Conservation (phyloP, 2,797 vertebrate species). For the Vultur gryphus region DNA sequence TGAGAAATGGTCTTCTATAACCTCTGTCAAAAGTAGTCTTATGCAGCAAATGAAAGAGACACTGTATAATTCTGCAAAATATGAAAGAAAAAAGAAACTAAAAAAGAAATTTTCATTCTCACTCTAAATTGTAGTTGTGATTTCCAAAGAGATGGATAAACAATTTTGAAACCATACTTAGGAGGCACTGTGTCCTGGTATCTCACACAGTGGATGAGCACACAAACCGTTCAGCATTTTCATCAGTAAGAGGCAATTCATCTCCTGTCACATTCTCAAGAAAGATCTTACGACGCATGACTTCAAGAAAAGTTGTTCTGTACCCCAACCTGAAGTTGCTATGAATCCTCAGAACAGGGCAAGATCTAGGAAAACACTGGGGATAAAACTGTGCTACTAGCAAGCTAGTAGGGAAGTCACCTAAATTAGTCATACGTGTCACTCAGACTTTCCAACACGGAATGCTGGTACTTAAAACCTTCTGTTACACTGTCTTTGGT, state of each 20-base stretch:
- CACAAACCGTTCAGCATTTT: neutral
- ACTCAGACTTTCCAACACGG: neutral
- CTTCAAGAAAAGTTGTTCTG: neutral
- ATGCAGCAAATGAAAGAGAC: neutral
- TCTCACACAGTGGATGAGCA: neutral
- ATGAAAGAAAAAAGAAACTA: neutral
- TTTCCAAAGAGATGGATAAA: neutral
- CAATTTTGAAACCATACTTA: neutral
- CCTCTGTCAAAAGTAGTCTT: neutral
- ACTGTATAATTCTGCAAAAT: neutral
- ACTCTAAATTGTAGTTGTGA: neutral
- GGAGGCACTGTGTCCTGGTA: neutral
- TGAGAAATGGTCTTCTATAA: neutral
- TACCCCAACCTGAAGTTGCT: neutral
- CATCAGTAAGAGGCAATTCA: neutral
- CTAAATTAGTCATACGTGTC: neutral
- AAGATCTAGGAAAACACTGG: neutral
- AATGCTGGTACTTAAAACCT: neutral
- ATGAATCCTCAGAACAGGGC: neutral
- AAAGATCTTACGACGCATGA: neutral
- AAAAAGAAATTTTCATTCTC: neutral
- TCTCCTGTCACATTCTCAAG: neutral
- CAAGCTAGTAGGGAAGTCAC: neutral
- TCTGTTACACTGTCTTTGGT: neutral
- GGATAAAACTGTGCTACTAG: neutral